Conservation (phyloP, 1,140 invertebrate species). For the Palaemon carinicauda region DNA sequence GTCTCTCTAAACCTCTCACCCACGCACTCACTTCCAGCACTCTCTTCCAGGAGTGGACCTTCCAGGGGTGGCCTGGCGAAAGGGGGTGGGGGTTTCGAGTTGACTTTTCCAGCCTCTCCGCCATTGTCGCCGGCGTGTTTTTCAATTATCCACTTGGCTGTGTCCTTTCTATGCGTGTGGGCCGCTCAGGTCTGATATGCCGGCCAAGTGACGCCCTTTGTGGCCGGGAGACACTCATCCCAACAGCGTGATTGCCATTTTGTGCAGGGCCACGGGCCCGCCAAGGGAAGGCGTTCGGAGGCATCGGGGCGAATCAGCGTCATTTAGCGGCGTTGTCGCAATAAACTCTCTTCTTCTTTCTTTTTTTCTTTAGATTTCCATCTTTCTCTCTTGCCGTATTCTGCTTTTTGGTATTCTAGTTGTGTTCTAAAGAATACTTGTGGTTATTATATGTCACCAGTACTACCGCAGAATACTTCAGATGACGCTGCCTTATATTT, state of each 20-base stretch:
- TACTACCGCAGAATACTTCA: neutral
- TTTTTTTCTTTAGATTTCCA: neutral
- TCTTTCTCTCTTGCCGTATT: neutral
- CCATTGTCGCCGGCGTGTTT: conserved; percentile 49
- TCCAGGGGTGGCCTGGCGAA: too few species aligned
- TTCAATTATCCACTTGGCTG: conserved; percentile 58
- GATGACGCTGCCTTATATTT: too few species aligned
- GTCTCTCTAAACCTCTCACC: neutral
- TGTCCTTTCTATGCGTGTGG: conserved; percentile 53
- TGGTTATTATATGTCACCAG: too few species aligned
- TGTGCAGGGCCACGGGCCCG: conserved; percentile 20
- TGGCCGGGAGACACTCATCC: conserved; percentile 41
- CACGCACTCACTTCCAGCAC: neutral
- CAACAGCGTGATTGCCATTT: conserved; percentile 46
- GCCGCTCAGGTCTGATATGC: conserved; percentile 51
- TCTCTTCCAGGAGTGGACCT: too few species aligned
- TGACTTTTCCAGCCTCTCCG: conserved; percentile 7
- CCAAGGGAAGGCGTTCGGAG: neutral
- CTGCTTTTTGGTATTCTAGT: too few species aligned
- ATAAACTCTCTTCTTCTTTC: neutral
- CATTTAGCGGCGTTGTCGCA: neutral
- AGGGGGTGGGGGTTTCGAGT: neutral
- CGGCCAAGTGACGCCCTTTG: conserved; percentile 44
- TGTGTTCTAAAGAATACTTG: too few species aligned
- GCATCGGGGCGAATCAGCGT: neutral